Percentiles rank a stretch among this genome's conserved stretches.
These are phyloP conservation scores for Pedicia rivosa DNA, from an alignment of 2,888 invertebrate genomes.

Conservation along the genomic window DNA sequence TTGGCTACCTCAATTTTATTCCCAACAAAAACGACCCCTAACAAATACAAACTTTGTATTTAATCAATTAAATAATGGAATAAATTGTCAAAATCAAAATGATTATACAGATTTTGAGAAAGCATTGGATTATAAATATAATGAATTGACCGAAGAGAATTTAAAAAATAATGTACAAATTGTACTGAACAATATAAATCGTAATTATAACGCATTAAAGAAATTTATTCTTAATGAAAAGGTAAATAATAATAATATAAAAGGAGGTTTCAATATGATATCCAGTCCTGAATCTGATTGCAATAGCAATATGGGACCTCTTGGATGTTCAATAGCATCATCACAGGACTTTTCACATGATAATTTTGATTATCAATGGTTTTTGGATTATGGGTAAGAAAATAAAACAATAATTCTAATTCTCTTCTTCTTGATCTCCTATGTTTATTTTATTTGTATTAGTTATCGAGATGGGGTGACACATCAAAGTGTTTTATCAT, in stretches of 20 bases:
- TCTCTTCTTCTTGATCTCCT: background rate
- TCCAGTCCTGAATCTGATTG: conserved; percentile 26
- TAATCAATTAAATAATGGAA: conserved; percentile 12
- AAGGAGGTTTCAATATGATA: conserved; percentile 15
- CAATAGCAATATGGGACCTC: conserved; percentile 27
- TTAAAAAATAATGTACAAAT: conserved; percentile 31
- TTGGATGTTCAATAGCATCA: conserved; percentile 28
- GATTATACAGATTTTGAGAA: conserved; percentile 7
- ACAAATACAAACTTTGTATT: conserved; percentile 24
- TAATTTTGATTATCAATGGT: conserved; percentile 85
- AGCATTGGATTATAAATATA: conserved; percentile 11
- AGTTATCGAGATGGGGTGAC: conserved; percentile 65
- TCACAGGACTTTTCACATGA: conserved; percentile 57
- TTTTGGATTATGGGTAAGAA: conserved; percentile 71
- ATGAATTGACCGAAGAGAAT: conserved; percentile 30
- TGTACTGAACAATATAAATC: conserved; percentile 30
- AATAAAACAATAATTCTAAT: conserved; percentile 1
- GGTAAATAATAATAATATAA: conserved; percentile 14
- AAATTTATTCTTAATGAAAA: conserved; percentile 30
- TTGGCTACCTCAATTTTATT: conserved; percentile 27
- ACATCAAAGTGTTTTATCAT: conserved; percentile 68
- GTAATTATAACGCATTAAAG: conserved; percentile 28
- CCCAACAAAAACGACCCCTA: conserved; percentile 25
- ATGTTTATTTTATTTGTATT: background rate
- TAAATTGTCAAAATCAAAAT: conserved; percentile 12